Base-by-base conservation (phyloP, 2,797 vertebrate genomes). In the Scarus forsteni region DNA sequence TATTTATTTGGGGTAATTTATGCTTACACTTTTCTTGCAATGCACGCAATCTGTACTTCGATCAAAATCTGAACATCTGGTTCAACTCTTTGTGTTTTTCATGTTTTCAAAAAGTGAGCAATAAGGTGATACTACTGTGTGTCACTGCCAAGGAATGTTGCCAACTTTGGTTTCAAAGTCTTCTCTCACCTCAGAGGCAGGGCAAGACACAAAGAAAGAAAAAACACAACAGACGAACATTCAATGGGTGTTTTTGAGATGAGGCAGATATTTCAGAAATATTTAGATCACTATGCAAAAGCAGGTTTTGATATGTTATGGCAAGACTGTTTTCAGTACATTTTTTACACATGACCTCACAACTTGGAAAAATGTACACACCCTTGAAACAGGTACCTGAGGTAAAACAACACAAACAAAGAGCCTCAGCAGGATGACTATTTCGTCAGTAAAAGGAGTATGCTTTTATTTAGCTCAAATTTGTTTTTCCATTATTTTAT, bases 261-360 rank as follows among this genome's bases (percentile, higher is more conserved):
- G 68, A 70, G 72, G 58, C 69, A 71, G 75, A 75, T 85, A 88
- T 89, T 84, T 91, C 39, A 8, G 75, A 40, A 80, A 88, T 83
- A 77, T 85, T 66, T 89, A 81, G 81, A 93, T 93, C 95, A 94
- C 96, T 96, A 95, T 92, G 92, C 93, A 96, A 96, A 96, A 96
- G 95, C 95, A 94, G 92, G 93, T 95, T 92, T 92, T 87, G 96
- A 98, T 98, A 94, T 95, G 98, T 97, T 87, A 94, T 75, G 94
- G 96, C 97, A 96, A 70, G 97, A 96, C 89, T 97, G 96, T 96
- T 97, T 98, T 97, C 94, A 95, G 92, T 95, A 94, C 94, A 98
- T 99, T 98, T 98, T 97, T 98, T 89, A 93, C 92, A 93, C 90
- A 94, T 98, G 96, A 98, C 91, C 93, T 98, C 95, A 97, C 92